These are phyloP conservation scores for Coendou prehensilis DNA, from an alignment of 2,797 vertebrate species.

Conservation along the genomic window DNA sequence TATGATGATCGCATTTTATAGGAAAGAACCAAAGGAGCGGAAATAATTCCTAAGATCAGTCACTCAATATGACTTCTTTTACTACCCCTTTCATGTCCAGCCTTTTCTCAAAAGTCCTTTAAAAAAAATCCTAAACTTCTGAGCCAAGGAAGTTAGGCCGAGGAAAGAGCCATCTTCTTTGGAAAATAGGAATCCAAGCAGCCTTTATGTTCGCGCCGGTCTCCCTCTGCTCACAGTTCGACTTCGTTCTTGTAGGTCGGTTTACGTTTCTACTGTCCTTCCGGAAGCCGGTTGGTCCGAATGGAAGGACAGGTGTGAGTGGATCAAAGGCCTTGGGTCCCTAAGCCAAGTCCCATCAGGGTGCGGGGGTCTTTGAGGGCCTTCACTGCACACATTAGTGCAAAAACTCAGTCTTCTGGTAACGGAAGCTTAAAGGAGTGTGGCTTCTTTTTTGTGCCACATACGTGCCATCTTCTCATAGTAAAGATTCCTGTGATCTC, in stretches of 20 bases:
- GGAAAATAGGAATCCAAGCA: neutral
- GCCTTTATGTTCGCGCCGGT: accelerated
- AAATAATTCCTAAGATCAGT: neutral
- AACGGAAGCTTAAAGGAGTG: neutral
- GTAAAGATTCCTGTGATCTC: no score
- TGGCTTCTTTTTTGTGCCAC: neutral
- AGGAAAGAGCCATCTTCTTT: neutral
- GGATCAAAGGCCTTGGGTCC: neutral
- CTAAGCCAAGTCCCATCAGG: accelerated
- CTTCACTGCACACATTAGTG: neutral
- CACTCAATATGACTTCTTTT: neutral
- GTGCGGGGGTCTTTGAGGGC: neutral
- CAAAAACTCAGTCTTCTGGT: neutral
- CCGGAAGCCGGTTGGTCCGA: accelerated
- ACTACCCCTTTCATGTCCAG: neutral
- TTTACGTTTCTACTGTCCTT: neutral
- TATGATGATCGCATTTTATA: neutral
- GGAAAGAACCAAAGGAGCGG: neutral
- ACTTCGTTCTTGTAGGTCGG: accelerated
- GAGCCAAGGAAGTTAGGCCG: neutral
- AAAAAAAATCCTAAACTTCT: neutral
- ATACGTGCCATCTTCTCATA: neutral
- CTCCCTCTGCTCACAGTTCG: neutral
- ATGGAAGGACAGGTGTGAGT: neutral
- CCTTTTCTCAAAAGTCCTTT: neutral